Percentiles rank a stretch among this genome's conserved stretches.
Conservation (phyloP, 2,888 invertebrate species). For the Germaria angustata region DNA sequence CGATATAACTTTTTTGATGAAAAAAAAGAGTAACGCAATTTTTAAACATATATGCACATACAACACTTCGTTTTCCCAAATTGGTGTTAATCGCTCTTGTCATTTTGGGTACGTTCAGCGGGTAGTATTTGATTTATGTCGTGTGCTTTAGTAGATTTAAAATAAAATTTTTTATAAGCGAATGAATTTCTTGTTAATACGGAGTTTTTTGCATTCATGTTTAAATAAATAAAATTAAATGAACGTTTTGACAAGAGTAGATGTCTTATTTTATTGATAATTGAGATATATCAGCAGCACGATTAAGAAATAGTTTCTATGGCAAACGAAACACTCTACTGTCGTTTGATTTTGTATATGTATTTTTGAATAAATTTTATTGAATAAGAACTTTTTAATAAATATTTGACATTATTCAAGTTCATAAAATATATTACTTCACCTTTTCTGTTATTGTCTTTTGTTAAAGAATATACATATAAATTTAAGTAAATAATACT, state of each 20-base stretch:
- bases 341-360: too few relatives aligned
- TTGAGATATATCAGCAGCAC: not conserved
- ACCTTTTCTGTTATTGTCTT: too few relatives aligned
- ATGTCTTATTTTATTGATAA: not conserved
- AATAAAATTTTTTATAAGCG: too few relatives aligned
- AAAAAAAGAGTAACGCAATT: too few relatives aligned
- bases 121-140: not conserved
- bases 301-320: not conserved
- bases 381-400: too few relatives aligned
- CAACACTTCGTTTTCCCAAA: not conserved
- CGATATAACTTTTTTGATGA: not conserved
- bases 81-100: not conserved
- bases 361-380: too few relatives aligned
- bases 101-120: not conserved
- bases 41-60: too few relatives aligned
- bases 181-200: not conserved
- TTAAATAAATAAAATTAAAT: not conserved
- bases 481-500: too few relatives aligned
- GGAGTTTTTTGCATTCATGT: not conserved
- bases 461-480: too few relatives aligned
- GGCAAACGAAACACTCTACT: too few relatives aligned
- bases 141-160: not conserved
- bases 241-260: conserved; percentile 11
- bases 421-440: too few relatives aligned
- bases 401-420: too few relatives aligned